A percentile compares a stretch with the other conserved stretches of the same genome.
Evolutionary conservation across 2,797 vertebrate genomes (phyloP).

Genomic region (Antennarius maculatus): DNA sequence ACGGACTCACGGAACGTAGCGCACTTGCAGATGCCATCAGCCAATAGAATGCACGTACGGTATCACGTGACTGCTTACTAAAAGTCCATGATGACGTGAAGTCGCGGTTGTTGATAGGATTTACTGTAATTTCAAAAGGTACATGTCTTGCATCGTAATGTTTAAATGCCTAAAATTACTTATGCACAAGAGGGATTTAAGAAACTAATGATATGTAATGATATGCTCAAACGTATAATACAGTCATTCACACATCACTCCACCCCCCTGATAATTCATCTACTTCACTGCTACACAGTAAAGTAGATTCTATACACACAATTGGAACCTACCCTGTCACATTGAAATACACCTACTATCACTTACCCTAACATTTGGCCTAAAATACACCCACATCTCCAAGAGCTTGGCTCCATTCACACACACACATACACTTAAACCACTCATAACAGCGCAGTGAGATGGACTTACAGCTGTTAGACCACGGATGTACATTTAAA

Average conservation of each 20-base stretch:
- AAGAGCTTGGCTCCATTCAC: conserved; percentile 35
- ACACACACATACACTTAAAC: conserved; percentile 27
- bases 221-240: conserved; percentile 33
- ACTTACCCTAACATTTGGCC: conserved; percentile 56
- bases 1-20: no score
- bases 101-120: no score
- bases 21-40: no score
- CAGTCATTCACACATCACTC: conserved; percentile 13
- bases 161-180: conserved; percentile 41
- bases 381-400: conserved; percentile 60
- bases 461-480: conserved; percentile 24
- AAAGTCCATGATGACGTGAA: no score
- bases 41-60: no score
- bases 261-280: conserved; percentile 27
- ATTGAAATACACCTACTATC: conserved; percentile 54
- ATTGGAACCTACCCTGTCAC: conserved; percentile 25
- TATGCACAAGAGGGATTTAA: conserved; percentile 44
- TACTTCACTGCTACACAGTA: conserved; percentile 19
- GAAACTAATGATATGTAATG: conserved; percentile 15
- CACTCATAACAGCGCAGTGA: conserved; percentile 30
- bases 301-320: conserved; percentile 20
- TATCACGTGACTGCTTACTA: no score
- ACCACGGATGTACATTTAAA: conserved; percentile 58
- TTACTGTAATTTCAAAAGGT: no score
- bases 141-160: no score